Base-by-base conservation (phyloP, 2,888 invertebrate genomes). In the Heliconius ismenius region DNA sequence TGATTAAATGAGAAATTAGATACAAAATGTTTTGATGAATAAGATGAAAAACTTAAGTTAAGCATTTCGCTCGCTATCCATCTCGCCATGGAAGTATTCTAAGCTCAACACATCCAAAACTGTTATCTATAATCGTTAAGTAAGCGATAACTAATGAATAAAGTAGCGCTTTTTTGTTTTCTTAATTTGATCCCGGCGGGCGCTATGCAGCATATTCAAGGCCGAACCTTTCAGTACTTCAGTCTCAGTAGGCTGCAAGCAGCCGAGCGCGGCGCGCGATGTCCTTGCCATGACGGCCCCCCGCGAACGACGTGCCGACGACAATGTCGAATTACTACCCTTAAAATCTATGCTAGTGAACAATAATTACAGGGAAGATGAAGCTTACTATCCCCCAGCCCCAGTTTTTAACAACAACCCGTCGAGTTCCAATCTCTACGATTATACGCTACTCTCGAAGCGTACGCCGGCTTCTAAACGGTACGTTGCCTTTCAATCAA, bases 401-500 rank as follows among this genome's bases (percentile, higher is more conserved):
- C 89, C 89, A 73, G 86, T 86, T 63, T 87, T 88, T 81, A 88
- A 87, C 81, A 88, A 86, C 75, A 89, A 89, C 78, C 92, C 93
- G 0, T 92, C 93, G 70, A 90, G 88, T 49, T 90, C 93, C 2
- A 92, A 89, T 79, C 84, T 89, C 43, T 86, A 89, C 82, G 94
- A 94, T 62, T 94, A 94, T 81, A 90, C 92, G 69, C 84, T 94
- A 80, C 88, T 94, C 76, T 94, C 94, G 62, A 94, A 94, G 82
- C 86, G 94, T 81, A 93, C 94, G 80, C 94, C 94, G 89, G 94
- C 93, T 76, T 94, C 94, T 3, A 94, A 94, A 88, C 89, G 93
- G 94, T 94, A 87, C 74, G 77, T 82, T 78, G 77, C 74, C 79
- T 80, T 78, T 77, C 69, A 78, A 78, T 79, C 78, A 79, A 80